Evolutionary conservation across 1,140 invertebrate species (phyloP), one percentile per base, ranked within the genome.

Genomic region (Panagrolaimus sp.): DNA sequence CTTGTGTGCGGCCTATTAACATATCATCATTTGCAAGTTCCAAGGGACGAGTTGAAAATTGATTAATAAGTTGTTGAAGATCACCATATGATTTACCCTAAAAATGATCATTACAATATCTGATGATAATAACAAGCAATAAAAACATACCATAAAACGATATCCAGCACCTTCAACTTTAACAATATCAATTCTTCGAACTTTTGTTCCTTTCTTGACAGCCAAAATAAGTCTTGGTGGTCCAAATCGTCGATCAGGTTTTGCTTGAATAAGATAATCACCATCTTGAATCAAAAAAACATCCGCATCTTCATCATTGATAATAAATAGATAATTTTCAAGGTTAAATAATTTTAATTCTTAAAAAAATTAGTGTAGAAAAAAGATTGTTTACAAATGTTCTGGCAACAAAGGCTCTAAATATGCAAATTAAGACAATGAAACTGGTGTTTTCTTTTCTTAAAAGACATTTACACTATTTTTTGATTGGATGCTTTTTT

Each of bases 241-340:
- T 43, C 26, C 62, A 43, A 38, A 28, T 43, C 69, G 70, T 32
- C 52, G 47, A 17, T 47, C 44, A 55, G 47, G 58, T 38, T 73
- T 73, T 47, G 67, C 28, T 43, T 75, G 73, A 24, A 74, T 55
- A 10, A 74, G 73, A 47, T 43, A 74, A 64, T 74, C 73, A 38
- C 73, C 73, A 9, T 75, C 73, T 21, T 73, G 17, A n/a, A 63
- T 63, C n/a, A 78, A 68, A 28, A 78, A 47, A 21, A 67, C 52
- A 62, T 80, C 73, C 3, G 69, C 71, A 63, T 78, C 76, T 12
- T 71, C 63, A 65, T 78, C 79, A n/a, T n/a, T n/a, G n/a, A n/a
- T n/a, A n/a, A n/a, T n/a, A n/a, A n/a, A n/a, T n/a, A n/a, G n/a
- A n/a, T n/a, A n/a, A n/a, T n/a, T n/a, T n/a, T n/a, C n/a, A n/a